Evolutionary conservation across 2,888 invertebrate genomes (phyloP), one percentile per base, ranked within the genome.

Genomic region (Mayetiola destructor): DNA sequence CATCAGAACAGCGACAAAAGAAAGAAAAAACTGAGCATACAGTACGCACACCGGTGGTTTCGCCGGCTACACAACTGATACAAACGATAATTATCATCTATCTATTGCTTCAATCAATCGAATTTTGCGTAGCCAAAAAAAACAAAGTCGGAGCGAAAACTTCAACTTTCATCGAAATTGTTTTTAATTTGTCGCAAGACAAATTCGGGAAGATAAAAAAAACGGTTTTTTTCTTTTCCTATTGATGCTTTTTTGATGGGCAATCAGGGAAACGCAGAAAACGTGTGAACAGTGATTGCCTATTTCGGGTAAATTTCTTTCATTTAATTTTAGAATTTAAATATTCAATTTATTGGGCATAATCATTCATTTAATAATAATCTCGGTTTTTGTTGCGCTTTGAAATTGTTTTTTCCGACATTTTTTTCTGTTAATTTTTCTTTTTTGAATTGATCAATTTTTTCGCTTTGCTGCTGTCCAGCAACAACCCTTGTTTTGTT

Each of bases 251-350:
- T 42, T 23, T 9, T 42, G 21, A n/a, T 23, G 23, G 18, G 20
- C 16, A 20, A 40, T 40, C 27, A 27, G 42, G n/a, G 48, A 48
- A n/a, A n/a, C 48, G 27, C 48, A 27, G 48, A 48, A n/a, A 48
- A 48, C 48, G 48, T 48, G 48, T 48, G 48, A 48, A 27, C 48
- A 48, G 48, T 48, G 48, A 27, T 42, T 42, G 42, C 48, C n/a
- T 48, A n/a, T n/a, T 48, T 48, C 29, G 48, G 48, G 48, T 48
- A 48, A 48, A 27, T 48, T n/a, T n/a, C n/a, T n/a, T n/a, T n/a
- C n/a, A n/a, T n/a, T n/a, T n/a, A n/a, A n/a, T n/a, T 10, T 27
- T 23, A 23, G 8, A 6, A 23, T 23, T 42, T 42, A 23, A 23
- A 42, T 12, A 42, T 39, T 18, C 18, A 39, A 16, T 18, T 21